phyloP scores from a whole-genome alignment of 2,797 vertebrate species.

The Bradypodion ventrale region DNA sequence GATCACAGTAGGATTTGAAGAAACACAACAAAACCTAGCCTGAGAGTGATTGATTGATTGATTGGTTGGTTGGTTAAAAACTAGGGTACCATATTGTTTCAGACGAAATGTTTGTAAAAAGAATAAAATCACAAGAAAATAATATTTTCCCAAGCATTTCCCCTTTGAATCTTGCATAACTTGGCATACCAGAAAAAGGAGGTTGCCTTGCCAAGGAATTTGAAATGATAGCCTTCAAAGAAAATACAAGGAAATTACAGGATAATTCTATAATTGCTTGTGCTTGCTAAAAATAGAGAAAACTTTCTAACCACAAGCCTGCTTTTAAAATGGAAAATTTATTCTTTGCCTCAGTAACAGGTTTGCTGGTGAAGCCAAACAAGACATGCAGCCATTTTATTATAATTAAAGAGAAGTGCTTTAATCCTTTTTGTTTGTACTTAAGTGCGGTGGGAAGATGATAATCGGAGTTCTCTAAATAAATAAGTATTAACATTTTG shows the following conservation, averaged over 20 bases:
- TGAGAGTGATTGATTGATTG: not conserved
- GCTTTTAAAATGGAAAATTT: not conserved
- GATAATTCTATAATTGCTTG: not conserved
- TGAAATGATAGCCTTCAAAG: not conserved
- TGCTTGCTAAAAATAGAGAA: not conserved
- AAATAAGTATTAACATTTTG: slow-evolving; percentile 8
- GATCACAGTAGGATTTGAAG: not conserved
- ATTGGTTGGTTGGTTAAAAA: not conserved
- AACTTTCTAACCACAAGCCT: not conserved
- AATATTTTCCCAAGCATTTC: not conserved
- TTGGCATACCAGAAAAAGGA: not conserved
- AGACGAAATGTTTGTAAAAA: not conserved
- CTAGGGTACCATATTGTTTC: not conserved
- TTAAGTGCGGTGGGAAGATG: slow-evolving; percentile 11
- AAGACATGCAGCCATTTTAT: not conserved
- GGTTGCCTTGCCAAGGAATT: not conserved
- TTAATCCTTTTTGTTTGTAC: slow-evolving; percentile 2
- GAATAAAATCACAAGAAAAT: not conserved
- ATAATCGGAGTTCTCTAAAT: not conserved
- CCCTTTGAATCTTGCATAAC: not conserved
- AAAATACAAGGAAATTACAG: slow-evolving; percentile 11
- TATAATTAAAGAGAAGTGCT: not conserved
- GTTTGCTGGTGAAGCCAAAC: not conserved
- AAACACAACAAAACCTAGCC: not conserved
- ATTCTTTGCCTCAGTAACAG: not conserved